Evolutionary conservation across 2,888 invertebrate genomes (phyloP).

Genomic region (Nemotelus nigrinus): DNA sequence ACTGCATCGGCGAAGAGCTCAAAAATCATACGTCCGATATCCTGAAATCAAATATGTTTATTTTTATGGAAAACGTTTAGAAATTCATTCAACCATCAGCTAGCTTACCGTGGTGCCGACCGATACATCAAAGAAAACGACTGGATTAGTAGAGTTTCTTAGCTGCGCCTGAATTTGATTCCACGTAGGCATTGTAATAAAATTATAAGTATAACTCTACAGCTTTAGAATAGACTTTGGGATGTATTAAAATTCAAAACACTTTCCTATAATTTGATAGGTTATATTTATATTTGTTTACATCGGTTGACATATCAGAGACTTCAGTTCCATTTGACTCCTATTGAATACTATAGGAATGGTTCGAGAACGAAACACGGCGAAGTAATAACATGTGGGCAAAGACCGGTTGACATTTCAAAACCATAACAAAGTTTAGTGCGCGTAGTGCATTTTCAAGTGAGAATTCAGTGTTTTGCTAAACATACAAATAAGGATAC

Average conservation of each 20-base stretch:
- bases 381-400: constrained; percentile 23
- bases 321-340: constrained; percentile 2
- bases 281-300: constrained; percentile 32
- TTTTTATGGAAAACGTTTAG: background rate
- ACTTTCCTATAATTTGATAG: background rate
- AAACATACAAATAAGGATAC: background rate
- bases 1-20: constrained; percentile 97
- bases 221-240: no score
- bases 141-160: constrained; percentile 92
- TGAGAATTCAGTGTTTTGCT: background rate
- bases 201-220: background rate
- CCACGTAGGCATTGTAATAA: constrained; percentile 86
- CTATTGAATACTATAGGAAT: background rate
- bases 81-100: constrained; percentile 23
- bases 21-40: constrained; percentile 97
- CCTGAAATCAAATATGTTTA: constrained; percentile 67
- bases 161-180: constrained; percentile 92
- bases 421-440: constrained; percentile 3
- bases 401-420: background rate
- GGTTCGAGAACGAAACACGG: background rate
- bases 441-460: constrained; percentile 3
- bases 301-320: constrained; percentile 1
- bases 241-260: no score
- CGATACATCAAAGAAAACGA: constrained; percentile 97
- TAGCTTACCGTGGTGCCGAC: constrained; percentile 88